Evolutionary conservation across 1,140 invertebrate species (phyloP).

Genomic region (Pentalonia nigronervosa): DNA sequence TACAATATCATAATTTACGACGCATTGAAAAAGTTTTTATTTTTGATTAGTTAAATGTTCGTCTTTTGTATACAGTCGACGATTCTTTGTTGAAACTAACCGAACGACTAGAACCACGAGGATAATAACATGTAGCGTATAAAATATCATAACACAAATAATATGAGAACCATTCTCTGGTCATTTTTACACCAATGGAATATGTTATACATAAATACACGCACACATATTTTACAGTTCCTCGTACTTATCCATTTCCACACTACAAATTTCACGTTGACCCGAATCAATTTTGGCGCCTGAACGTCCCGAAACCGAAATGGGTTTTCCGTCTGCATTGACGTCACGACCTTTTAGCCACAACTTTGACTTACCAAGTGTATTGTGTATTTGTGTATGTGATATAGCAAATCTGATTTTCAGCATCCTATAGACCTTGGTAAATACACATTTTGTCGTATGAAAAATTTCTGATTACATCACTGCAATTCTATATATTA

Average conservation of each 20-base stretch:
- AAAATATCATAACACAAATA: conserved; percentile 31
- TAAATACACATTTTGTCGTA: neutral
- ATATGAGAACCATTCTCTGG: neutral
- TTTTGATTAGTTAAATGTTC: neutral
- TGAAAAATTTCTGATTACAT: neutral
- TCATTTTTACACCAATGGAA: conserved; percentile 4
- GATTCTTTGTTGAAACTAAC: neutral
- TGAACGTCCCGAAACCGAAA: conserved; percentile 23
- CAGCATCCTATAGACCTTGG: neutral
- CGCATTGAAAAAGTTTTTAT: neutral
- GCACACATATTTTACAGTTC: neutral
- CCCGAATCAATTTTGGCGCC: conserved; percentile 36
- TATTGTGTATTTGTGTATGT: neutral
- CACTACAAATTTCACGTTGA: neutral
- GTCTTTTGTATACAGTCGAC: neutral
- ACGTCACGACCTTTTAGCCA: conserved; percentile 35
- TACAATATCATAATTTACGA: neutral
- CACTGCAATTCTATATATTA: neutral
- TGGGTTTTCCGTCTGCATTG: conserved; percentile 19
- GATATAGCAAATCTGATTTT: neutral
- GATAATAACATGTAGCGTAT: neutral
- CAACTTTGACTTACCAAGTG: neutral
- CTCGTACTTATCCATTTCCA: neutral
- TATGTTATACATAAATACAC: neutral
- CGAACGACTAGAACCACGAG: neutral